A percentile compares a stretch with the other conserved stretches of the same genome.
Conservation (phyloP, 2,113 vertebrate species). For the Anarhynchus alexandrinus region DNA sequence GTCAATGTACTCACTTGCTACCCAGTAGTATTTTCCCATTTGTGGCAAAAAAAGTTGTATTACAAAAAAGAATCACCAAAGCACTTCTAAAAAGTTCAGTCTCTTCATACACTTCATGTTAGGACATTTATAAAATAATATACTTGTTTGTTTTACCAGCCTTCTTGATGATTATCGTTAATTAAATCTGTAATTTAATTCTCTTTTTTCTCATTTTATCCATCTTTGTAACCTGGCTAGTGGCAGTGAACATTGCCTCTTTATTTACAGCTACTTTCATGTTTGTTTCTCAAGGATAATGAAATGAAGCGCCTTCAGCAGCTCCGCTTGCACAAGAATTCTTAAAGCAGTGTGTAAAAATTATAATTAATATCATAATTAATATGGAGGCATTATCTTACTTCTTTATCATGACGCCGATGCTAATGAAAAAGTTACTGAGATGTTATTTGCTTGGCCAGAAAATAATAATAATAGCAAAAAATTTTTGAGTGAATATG, state of each 20-base stretch:
- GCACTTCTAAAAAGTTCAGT: neutral
- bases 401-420: neutral
- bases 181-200: slow-evolving; percentile 10
- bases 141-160: neutral
- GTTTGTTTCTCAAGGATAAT: neutral
- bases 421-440: neutral
- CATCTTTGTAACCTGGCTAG: neutral
- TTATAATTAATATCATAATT: neutral
- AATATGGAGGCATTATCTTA: neutral
- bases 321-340: neutral
- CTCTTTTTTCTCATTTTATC: neutral
- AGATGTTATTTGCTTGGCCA: neutral
- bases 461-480: neutral
- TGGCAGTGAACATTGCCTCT: neutral
- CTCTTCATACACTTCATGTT: neutral
- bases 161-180: neutral
- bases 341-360: neutral
- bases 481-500: neutral
- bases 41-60: neutral
- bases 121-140: neutral
- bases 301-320: neutral
- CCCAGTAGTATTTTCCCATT: neutral
- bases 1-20: neutral
- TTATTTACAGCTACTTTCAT: slow-evolving; percentile 19
- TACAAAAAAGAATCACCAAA: neutral